Conservation (phyloP, 2,797 vertebrate genomes). For the Naso thynnoides region DNA sequence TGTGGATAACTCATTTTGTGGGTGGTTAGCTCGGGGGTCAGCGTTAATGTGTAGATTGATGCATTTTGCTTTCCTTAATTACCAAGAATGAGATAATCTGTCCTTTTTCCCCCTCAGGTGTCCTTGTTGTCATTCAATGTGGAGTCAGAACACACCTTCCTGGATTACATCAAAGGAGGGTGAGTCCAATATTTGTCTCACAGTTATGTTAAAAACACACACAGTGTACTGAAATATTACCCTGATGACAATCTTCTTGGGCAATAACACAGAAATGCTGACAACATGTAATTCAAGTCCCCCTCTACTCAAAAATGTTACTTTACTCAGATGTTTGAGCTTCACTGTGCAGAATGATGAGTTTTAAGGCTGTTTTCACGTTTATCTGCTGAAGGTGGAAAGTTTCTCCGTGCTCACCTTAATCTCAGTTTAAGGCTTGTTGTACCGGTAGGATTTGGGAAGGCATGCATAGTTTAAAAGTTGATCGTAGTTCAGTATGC, state of each 20-base stretch:
- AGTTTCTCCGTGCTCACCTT: not conserved
- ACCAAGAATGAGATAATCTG: slow-evolving; percentile 34
- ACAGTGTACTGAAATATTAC: not conserved
- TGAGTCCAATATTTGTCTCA: slow-evolving; percentile 77
- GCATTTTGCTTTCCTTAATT: slow-evolving; percentile 46
- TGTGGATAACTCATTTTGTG: slow-evolving; percentile 57
- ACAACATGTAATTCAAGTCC: not conserved
- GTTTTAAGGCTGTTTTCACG: not conserved
- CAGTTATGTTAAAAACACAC: slow-evolving; percentile 1
- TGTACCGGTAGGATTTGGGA: not conserved
- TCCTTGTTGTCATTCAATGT: slow-evolving; percentile 93
- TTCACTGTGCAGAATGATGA: slow-evolving; percentile 12
- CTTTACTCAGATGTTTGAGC: not conserved
- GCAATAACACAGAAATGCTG: not conserved
- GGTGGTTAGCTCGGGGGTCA: slow-evolving; percentile 60
- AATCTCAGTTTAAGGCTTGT: not conserved
- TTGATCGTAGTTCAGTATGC: not conserved
- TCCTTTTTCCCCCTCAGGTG: slow-evolving; percentile 83
- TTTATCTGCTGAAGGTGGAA: not conserved
- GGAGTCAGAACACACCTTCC: slow-evolving; percentile 95
- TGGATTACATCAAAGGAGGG: slow-evolving; percentile 98
- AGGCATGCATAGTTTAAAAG: not conserved
- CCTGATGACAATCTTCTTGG: not conserved
- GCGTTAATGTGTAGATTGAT: slow-evolving; percentile 56
- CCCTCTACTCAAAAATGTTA: not conserved